phyloP scores from a whole-genome alignment of 2,888 invertebrate species.

The Cloeon dipterum region DNA sequence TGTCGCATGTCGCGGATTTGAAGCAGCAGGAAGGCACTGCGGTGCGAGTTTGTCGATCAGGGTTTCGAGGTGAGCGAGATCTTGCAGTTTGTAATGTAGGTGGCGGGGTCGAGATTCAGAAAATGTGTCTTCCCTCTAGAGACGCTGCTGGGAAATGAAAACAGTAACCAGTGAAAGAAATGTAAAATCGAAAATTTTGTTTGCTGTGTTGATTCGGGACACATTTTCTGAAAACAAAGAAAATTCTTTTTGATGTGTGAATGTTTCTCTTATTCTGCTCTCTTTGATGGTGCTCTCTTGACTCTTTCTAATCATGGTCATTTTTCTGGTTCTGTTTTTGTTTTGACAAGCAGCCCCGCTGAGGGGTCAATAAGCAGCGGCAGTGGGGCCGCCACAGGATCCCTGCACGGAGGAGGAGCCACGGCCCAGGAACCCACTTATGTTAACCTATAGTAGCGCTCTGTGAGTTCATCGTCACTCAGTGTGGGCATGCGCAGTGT shows the following conservation, averaged over 20 bases:
- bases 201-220: slow-evolving; percentile 28
- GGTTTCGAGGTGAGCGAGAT: too few species aligned
- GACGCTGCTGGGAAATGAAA: too few species aligned
- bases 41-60: too few species aligned
- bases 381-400: slow-evolving; percentile 5
- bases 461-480: slow-evolving; percentile 2
- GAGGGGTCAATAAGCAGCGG: slow-evolving; percentile 6
- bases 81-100: too few species aligned
- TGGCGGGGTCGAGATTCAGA: too few species aligned
- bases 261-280: neutral
- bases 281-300: neutral
- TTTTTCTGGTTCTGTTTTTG: slow-evolving; percentile 4
- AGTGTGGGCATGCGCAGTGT: too few species aligned
- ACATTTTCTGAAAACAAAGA: slow-evolving; percentile 37
- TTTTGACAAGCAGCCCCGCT: slow-evolving; percentile 11
- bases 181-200: too few species aligned
- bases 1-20: too few species aligned
- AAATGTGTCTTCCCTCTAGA: slow-evolving; percentile 71
- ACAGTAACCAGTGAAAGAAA: too few species aligned
- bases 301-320: slow-evolving; percentile 1
- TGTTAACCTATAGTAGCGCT: slow-evolving; percentile 64
- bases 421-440: slow-evolving; percentile 67
- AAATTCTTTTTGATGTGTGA: slow-evolving; percentile 5
- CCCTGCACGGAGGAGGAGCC: slow-evolving; percentile 9
- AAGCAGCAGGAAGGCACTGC: too few species aligned